A percentile compares a stretch with the other conserved stretches of the same genome.
These are phyloP conservation scores for Dendronephthya gigantea DNA, from an alignment of 64 coral and sea anemone species.

Conservation along the genomic window DNA sequence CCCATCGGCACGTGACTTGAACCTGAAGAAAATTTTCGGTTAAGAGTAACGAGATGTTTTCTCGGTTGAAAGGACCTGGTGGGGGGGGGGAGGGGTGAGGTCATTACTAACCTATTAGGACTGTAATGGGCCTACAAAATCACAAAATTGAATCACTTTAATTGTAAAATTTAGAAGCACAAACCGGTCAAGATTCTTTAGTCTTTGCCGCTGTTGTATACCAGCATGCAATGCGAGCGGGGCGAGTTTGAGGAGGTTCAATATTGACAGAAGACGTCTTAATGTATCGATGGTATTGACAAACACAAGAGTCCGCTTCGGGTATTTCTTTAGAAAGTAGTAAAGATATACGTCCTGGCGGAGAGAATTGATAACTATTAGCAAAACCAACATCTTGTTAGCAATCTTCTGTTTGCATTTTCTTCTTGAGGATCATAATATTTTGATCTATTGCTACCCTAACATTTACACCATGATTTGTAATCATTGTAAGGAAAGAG, in stretches of 20 bases:
- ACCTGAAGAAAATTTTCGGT: slow-evolving; percentile 18
- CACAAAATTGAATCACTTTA: neutral
- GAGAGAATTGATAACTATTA: too few species aligned
- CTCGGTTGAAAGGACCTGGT: too few species aligned
- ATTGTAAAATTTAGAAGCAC: neutral
- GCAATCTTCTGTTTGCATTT: too few species aligned
- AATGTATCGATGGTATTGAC: slow-evolving; percentile 79
- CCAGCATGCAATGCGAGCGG: slow-evolving; percentile 70
- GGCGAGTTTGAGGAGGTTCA: slow-evolving; percentile 62
- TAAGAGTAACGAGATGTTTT: too few species aligned
- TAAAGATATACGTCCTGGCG: slow-evolving; percentile 79
- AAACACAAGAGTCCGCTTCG: slow-evolving; percentile 82
- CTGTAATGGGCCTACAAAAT: too few species aligned
- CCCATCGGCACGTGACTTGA: slow-evolving; percentile 53
- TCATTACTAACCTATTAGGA: too few species aligned
- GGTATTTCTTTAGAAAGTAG: slow-evolving; percentile 84
- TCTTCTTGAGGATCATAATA: too few species aligned
- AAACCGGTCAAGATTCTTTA: slow-evolving; percentile 87
- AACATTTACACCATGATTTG: too few species aligned
- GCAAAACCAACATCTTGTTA: too few species aligned
- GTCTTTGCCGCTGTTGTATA: slow-evolving; percentile 89
- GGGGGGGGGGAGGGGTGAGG: too few species aligned
- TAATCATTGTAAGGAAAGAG: too few species aligned
- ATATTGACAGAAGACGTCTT: slow-evolving; percentile 56
- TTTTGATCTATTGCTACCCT: too few species aligned